A percentile compares a stretch with the other conserved stretches of the same genome.
phyloP scores from a whole-genome alignment of 2,113 vertebrate genomes.

The Arvicanthis niloticus region DNA sequence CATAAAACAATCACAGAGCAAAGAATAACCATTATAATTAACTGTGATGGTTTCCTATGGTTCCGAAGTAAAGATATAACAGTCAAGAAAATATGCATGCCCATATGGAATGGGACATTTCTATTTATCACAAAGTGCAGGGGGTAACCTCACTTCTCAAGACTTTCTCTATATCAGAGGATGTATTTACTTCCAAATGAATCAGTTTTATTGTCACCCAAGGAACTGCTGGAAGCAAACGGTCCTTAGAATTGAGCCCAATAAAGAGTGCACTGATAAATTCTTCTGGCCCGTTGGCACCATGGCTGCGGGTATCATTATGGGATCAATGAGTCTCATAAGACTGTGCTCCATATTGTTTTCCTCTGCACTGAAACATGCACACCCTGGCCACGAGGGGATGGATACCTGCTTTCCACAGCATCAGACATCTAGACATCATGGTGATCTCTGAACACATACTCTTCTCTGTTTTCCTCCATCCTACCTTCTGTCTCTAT shows the following conservation, averaged over 20 bases:
- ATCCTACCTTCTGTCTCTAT: not conserved
- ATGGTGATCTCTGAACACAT: not conserved
- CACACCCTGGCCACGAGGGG: not conserved
- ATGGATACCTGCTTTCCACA: not conserved
- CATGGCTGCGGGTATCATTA: not conserved
- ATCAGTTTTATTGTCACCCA: constrained; percentile 69
- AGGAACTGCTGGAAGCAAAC: constrained; percentile 58
- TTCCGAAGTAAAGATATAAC: not conserved
- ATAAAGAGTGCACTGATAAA: constrained; percentile 52
- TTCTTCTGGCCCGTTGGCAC: constrained; percentile 48
- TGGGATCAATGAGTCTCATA: not conserved
- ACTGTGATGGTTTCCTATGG: constrained; percentile 12
- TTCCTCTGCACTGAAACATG: not conserved
- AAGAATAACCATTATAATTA: constrained; percentile 58
- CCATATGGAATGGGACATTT: not conserved
- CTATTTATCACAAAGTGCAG: constrained; percentile 56
- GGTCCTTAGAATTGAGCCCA: constrained; percentile 39
- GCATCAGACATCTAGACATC: not conserved
- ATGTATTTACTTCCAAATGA: constrained; percentile 66
- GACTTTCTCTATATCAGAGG: constrained; percentile 48
- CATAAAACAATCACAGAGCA: constrained; percentile 75
- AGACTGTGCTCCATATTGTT: not conserved
- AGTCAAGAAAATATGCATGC: not conserved
- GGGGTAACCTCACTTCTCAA: not conserved
- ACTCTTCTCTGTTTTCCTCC: not conserved